A percentile compares a stretch with the other conserved stretches of the same genome.
Evolutionary conservation across 2,888 invertebrate genomes (phyloP).

Genomic region (Galeruca laticollis): DNA sequence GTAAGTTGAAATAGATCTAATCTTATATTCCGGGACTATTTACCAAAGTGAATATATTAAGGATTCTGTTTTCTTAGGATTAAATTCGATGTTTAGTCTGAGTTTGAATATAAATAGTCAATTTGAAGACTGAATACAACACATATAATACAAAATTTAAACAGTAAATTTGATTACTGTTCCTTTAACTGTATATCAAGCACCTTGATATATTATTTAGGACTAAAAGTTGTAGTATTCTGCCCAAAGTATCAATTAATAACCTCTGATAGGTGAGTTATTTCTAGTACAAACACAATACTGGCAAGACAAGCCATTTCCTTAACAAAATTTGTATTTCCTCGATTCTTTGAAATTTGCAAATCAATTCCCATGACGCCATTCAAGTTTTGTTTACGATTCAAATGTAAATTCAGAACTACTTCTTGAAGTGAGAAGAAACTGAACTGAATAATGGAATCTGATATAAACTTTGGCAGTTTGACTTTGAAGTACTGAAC

Average conservation of each 20-base stretch:
- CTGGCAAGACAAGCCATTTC: constrained; percentile 17
- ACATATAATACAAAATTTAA: no score
- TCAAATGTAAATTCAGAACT: constrained; percentile 33
- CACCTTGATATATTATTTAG: background rate
- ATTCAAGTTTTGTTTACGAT: constrained; percentile 29
- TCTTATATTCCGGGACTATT: constrained; percentile 5
- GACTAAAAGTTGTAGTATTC: background rate
- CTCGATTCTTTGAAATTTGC: constrained; percentile 26
- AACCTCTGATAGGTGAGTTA: constrained; percentile 18
- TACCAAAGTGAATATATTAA: constrained; percentile 14
- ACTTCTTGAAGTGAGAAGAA: constrained; percentile 17
- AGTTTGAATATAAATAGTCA: background rate
- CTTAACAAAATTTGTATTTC: constrained; percentile 23
- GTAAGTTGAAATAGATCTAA: constrained; percentile 31
- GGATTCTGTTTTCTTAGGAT: background rate
- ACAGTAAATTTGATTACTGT: no score
- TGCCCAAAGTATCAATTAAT: constrained; percentile 10
- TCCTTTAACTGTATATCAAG: no score
- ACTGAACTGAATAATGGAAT: constrained; percentile 29
- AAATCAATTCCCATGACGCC: constrained; percentile 30
- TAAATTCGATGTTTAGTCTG: background rate
- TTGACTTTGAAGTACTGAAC: constrained; percentile 12
- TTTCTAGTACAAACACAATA: constrained; percentile 6
- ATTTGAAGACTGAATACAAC: background rate
- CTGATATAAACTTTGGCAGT: constrained; percentile 25